Percentiles rank a stretch among this genome's conserved stretches.
Conservation (phyloP, 1,140 invertebrate genomes). For the Philaenus spumarius region DNA sequence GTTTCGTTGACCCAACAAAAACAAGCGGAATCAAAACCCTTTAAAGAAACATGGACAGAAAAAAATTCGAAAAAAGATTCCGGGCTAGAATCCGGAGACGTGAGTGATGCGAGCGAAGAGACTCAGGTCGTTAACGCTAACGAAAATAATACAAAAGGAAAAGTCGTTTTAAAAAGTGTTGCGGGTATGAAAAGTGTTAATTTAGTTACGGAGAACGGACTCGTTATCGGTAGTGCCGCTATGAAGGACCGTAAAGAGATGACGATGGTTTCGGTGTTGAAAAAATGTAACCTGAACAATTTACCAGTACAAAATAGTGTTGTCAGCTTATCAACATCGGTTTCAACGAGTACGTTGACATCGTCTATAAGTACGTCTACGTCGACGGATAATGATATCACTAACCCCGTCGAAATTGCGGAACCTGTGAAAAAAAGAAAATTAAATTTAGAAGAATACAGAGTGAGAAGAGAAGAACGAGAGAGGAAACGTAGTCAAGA, state of each 20-base stretch:
- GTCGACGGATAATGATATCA: too few species aligned
- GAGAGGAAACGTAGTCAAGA: conserved; percentile 28
- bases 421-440: conserved; percentile 37
- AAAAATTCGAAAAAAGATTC: conserved; percentile 40
- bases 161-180: conserved; percentile 27
- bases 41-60: conserved; percentile 18
- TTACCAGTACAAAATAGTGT: too few species aligned
- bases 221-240: conserved; percentile 1
- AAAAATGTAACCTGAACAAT: too few species aligned
- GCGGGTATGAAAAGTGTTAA: neutral
- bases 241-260: neutral
- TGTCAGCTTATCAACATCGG: too few species aligned
- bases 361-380: too few species aligned
- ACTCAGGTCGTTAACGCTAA: conserved; percentile 13
- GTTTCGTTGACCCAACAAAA: conserved; percentile 17
- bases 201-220: neutral
- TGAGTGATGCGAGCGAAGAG: conserved; percentile 38
- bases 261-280: too few species aligned
- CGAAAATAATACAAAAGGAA: conserved; percentile 30
- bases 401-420: too few species aligned
- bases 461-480: conserved; percentile 38
- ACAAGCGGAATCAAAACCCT: neutral
- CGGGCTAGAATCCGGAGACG: conserved; percentile 40
- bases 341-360: too few species aligned
- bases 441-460: conserved; percentile 46